Conservation (phyloP, 2,888 invertebrate genomes). For the Polymixis flavicincta region DNA sequence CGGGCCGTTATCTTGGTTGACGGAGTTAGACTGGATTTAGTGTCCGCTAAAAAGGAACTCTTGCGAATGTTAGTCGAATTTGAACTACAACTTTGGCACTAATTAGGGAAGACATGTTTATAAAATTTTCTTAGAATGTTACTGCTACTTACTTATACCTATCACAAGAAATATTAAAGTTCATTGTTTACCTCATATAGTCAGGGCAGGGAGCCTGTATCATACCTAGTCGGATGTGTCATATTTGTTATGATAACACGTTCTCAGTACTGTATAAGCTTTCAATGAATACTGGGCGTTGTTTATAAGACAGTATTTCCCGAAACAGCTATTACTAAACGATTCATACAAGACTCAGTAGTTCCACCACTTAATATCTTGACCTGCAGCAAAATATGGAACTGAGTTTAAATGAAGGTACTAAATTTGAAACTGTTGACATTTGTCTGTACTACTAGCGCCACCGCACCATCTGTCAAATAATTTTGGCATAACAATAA, state of each 20-base stretch:
- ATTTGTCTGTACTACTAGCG: constrained; percentile 13
- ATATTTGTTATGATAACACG: constrained; percentile 56
- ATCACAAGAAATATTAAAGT: constrained; percentile 8
- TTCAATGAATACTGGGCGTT: constrained; percentile 56
- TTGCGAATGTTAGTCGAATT: not conserved
- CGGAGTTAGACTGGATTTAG: too few relatives aligned
- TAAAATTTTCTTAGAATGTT: not conserved
- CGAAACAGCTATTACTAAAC: constrained; percentile 50
- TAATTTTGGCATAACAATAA: not conserved
- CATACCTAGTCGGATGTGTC: constrained; percentile 52
- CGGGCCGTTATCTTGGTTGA: too few relatives aligned
- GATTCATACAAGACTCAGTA: constrained; percentile 23
- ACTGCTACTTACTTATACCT: not conserved
- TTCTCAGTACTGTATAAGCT: constrained; percentile 51
- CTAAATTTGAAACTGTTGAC: constrained; percentile 21
- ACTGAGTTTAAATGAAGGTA: not conserved
- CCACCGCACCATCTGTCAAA: not conserved
- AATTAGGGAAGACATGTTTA: not conserved
- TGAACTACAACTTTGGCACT: not conserved
- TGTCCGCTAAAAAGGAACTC: not conserved
- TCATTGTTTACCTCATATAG: not conserved
- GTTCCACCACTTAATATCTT: constrained; percentile 11
- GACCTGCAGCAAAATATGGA: constrained; percentile 20
- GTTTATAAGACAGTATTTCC: constrained; percentile 53
- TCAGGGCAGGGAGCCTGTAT: constrained; percentile 4